Base-by-base conservation (phyloP, 1,140 invertebrate genomes). In the Amyelois transitella region DNA sequence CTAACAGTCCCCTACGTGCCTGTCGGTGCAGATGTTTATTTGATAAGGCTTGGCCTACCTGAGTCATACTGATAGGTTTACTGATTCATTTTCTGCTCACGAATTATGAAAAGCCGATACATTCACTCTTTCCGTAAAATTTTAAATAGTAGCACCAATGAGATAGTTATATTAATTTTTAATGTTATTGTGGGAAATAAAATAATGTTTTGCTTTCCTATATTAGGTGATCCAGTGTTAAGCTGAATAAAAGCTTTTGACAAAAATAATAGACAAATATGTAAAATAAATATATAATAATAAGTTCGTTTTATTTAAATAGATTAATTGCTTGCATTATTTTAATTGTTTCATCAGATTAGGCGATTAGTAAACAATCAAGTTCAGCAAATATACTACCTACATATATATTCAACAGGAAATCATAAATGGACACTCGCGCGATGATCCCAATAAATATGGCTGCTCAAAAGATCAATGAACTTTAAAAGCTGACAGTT, bases 401-500 rank as follows among this genome's bases (percentile, higher is more conserved):
- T 32, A 38, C 32, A 14, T 43, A 51, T 60, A 32, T 54, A 67
- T 58, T 53, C 53, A 70, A 61, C 67, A 80, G 76, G 81, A 81
- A 82, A 78, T 75, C 64, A 64, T 72, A 73, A 75, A 65, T 51
- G 62, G 62, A 63, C 65, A 58, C 58, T 52, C 60, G 68, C 53
- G 72, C 69, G 76, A 79, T 77, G 78, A 75, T 84, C 79, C 75
- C 80, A 80, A 80, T 81, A 80, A 81, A 77, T 71, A 77, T 75
- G 64, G 69, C 74, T 68, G 72, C 64, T 62, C 54, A 65, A 74
- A n/a, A 69, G 82, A 71, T 79, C 82, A 81, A 78, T 70, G 84
- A 85, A 78, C 85, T 79, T 76, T 71, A 70, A n/a, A 65, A 77
- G 77, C 85, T 81, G 82, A 86, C 85, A 85, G 82, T 88, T 88